Conservation (phyloP, 1,140 invertebrate genomes). For the Drosophila tani region DNA sequence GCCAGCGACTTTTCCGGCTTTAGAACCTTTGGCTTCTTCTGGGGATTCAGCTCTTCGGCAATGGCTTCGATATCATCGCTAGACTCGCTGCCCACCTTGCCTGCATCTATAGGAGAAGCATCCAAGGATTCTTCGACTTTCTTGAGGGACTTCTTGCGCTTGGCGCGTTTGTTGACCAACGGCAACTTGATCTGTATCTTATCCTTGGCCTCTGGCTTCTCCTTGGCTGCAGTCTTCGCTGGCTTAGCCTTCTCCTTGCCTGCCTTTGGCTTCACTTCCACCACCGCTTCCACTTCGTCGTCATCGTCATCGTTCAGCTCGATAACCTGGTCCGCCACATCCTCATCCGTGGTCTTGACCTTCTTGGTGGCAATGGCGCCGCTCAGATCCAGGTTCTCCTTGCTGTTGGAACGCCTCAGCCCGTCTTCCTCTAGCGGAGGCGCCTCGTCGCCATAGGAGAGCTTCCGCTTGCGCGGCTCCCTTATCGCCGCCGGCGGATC, state of each 20-base stretch:
- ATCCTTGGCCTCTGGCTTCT: constrained; percentile 19
- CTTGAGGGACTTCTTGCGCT: constrained; percentile 64
- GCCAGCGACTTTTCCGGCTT: neutral
- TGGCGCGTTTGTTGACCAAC: constrained; percentile 63
- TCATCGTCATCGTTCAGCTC: constrained; percentile 54
- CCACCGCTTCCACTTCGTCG: neutral
- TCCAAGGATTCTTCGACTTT: constrained; percentile 10
- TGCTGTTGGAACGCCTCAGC: constrained; percentile 61
- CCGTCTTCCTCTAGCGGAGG: constrained; percentile 25
- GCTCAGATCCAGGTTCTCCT: constrained; percentile 56
- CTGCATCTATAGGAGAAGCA: neutral
- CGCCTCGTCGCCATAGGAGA: constrained; percentile 54
- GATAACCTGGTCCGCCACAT: constrained; percentile 41
- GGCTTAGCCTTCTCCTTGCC: neutral
- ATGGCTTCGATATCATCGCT: constrained; percentile 69
- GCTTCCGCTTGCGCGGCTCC: constrained; percentile 72
- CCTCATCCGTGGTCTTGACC: constrained; percentile 28
- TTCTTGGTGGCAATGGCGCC: constrained; percentile 47
- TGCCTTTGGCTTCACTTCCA: neutral
- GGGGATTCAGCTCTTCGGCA: constrained; percentile 61
- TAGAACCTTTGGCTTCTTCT: constrained; percentile 53
- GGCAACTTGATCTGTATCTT: constrained; percentile 75
- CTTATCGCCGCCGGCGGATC: neutral
- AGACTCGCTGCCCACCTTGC: constrained; percentile 38
- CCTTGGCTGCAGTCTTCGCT: neutral